A percentile compares a stretch with the other conserved stretches of the same genome.
Conservation (phyloP, 2,888 invertebrate species). For the Rhagonycha lutea region DNA sequence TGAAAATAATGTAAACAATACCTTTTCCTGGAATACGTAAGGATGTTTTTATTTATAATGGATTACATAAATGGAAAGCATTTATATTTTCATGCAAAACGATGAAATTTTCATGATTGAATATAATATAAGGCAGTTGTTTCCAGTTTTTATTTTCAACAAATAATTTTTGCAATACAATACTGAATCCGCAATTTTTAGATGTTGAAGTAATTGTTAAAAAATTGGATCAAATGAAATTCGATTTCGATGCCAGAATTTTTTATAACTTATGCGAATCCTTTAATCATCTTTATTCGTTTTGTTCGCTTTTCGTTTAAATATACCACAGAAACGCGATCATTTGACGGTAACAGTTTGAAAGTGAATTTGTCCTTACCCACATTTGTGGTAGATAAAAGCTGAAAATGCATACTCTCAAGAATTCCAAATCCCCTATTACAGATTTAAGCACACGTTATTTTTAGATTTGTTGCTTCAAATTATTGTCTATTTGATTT, state of each 20-base stretch:
- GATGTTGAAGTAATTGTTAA: not conserved
- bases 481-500: slow-evolving; percentile 6
- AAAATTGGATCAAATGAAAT: not conserved
- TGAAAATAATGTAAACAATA: not conserved
- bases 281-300: slow-evolving; percentile 17
- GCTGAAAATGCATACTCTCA: slow-evolving; percentile 22
- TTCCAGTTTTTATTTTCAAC: not conserved
- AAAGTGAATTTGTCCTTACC: slow-evolving; percentile 24
- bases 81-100: not conserved
- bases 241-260: not conserved
- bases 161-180: not conserved
- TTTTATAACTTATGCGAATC: slow-evolving; percentile 9
- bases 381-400: slow-evolving; percentile 23
- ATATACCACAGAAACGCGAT: not conserved
- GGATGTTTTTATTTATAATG: not conserved
- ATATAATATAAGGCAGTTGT: not conserved
- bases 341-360: slow-evolving; percentile 16
- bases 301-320: slow-evolving; percentile 9
- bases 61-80: not conserved
- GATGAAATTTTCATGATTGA: not conserved
- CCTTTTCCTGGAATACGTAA: not conserved
- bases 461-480: slow-evolving; percentile 13
- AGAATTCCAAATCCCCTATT: slow-evolving; percentile 20
- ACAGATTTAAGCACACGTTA: slow-evolving; percentile 12
- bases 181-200: not conserved